Conservation (phyloP, 2,113 vertebrate genomes). For the Oryzias celebensis region DNA sequence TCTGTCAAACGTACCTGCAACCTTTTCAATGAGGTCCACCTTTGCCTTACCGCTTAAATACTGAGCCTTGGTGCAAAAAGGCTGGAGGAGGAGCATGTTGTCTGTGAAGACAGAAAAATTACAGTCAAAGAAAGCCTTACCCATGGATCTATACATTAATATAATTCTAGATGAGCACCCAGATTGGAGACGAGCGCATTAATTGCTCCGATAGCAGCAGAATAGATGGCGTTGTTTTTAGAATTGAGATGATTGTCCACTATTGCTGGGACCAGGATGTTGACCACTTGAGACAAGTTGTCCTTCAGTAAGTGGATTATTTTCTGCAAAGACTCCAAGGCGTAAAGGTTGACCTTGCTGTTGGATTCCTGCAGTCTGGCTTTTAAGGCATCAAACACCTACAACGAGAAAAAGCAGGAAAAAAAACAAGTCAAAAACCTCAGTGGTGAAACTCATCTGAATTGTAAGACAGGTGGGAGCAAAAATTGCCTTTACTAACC, state of each 20-base stretch:
- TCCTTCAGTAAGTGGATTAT: constrained; percentile 85
- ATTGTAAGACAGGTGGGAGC: not conserved
- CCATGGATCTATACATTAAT: not conserved
- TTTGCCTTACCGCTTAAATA: constrained; percentile 93
- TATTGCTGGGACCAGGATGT: constrained; percentile 88
- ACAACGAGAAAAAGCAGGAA: not conserved
- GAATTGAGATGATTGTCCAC: constrained; percentile 98
- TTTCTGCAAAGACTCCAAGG: constrained; percentile 86
- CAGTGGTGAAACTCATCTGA: too few relatives aligned
- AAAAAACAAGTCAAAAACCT: not conserved
- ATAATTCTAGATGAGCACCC: constrained; percentile 67
- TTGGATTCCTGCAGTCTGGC: constrained; percentile 90
- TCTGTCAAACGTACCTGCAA: constrained; percentile 82
- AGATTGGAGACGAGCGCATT: constrained; percentile 83
- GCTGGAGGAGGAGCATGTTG: constrained; percentile 88
- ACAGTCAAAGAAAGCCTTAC: constrained; percentile 1
- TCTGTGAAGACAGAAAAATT: constrained; percentile 77
- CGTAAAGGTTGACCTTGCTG: constrained; percentile 90
- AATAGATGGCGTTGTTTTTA: constrained; percentile 87
- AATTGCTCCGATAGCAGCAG: constrained; percentile 84
- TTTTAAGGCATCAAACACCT: constrained; percentile 93
- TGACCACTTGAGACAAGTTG: constrained; percentile 84
- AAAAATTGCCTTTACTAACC: constrained; percentile 66
- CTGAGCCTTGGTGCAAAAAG: constrained; percentile 92
- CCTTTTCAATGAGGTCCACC: constrained; percentile 89